Evolutionary conservation across 2,113 vertebrate species (phyloP).

Genomic region (Cynopterus brachyotis): DNA sequence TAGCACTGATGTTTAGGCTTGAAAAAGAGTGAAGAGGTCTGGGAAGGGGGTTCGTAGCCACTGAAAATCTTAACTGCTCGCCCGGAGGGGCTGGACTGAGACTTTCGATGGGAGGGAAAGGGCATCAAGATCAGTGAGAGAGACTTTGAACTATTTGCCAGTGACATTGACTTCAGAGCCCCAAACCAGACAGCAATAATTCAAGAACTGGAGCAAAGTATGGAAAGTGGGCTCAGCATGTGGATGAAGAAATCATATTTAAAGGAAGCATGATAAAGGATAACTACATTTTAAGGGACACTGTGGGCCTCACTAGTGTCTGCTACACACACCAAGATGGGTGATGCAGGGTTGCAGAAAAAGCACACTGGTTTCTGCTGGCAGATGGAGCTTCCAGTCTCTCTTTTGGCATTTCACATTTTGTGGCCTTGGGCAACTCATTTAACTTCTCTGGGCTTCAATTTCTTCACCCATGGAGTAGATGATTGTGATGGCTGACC

Average conservation of each 20-base stretch:
- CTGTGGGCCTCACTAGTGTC: not conserved
- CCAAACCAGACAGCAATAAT: slow-evolving; percentile 47
- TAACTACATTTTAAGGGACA: not conserved
- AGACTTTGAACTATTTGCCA: slow-evolving; percentile 67
- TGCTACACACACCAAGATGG: not conserved
- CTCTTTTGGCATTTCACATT: not conserved
- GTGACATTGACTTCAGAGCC: slow-evolving; percentile 69
- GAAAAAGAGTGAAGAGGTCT: slow-evolving; percentile 73
- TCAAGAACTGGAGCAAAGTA: slow-evolving; percentile 44
- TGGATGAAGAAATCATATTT: slow-evolving; percentile 32
- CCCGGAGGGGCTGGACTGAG: slow-evolving; percentile 75
- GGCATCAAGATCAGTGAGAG: slow-evolving; percentile 56
- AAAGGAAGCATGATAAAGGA: not conserved
- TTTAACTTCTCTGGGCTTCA: not conserved
- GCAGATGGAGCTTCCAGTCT: not conserved
- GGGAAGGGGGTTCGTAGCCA: slow-evolving; percentile 57
- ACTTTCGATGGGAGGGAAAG: slow-evolving; percentile 71
- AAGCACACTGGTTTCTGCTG: not conserved
- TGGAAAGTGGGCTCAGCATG: slow-evolving; percentile 25
- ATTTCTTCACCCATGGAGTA: not conserved
- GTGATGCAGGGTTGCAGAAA: too few species aligned
- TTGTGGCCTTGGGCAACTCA: not conserved
- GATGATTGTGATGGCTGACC: not conserved
- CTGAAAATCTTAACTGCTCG: slow-evolving; percentile 74
- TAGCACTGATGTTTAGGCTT: slow-evolving; percentile 75